Percentiles rank a stretch among this genome's conserved stretches.
Evolutionary conservation across 2,888 invertebrate genomes (phyloP).

Genomic region (Tenthredo amoena): DNA sequence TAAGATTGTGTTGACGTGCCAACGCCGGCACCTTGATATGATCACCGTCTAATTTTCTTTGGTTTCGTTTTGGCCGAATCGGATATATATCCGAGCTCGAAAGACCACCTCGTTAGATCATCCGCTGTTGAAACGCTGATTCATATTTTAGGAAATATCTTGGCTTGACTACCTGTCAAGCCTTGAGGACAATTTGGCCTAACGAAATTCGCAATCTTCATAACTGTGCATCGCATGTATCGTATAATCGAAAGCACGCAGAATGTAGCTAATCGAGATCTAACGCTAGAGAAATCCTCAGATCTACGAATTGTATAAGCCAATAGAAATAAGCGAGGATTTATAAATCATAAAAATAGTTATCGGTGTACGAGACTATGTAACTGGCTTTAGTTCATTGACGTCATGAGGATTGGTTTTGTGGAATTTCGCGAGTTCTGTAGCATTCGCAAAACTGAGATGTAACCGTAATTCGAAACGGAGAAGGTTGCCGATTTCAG

Average conservation of each 20-base stretch:
- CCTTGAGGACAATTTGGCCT: slow-evolving; percentile 8
- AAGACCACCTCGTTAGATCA: slow-evolving; percentile 18
- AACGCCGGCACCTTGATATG: neutral
- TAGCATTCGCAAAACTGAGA: slow-evolving; percentile 1
- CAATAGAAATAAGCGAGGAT: slow-evolving; percentile 4
- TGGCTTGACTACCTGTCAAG: slow-evolving; percentile 30
- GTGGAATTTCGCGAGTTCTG: neutral
- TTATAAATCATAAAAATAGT: slow-evolving; percentile 43
- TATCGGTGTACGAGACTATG: neutral
- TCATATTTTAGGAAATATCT: slow-evolving; percentile 35
- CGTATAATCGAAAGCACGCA: neutral
- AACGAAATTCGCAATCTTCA: neutral
- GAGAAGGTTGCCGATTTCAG: slow-evolving; percentile 21
- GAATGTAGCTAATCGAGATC: neutral
- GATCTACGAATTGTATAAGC: neutral
- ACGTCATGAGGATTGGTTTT: slow-evolving; percentile 13
- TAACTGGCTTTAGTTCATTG: slow-evolving; percentile 11
- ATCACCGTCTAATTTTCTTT: neutral
- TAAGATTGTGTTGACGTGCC: neutral
- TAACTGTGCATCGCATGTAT: neutral
- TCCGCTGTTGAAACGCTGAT: slow-evolving; percentile 38
- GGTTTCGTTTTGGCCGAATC: neutral
- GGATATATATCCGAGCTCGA: neutral
- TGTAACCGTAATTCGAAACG: slow-evolving; percentile 28
- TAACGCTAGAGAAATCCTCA: neutral